A percentile compares a stretch with the other conserved stretches of the same genome.
Evolutionary conservation across 2,797 vertebrate genomes (phyloP).

Genomic region (Nothura maculosa): DNA sequence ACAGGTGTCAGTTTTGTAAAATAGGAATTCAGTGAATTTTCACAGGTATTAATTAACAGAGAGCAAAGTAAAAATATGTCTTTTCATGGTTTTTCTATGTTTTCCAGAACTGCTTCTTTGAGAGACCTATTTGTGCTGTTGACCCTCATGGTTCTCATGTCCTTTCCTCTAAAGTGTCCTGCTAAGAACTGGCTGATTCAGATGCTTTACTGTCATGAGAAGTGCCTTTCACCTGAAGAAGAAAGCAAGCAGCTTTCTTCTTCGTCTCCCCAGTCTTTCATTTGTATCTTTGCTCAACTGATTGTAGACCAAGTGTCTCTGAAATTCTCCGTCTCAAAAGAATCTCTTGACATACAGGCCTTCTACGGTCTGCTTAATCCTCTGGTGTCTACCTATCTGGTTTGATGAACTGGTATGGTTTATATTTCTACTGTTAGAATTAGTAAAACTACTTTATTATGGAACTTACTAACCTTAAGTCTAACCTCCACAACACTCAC

Average conservation of each 20-base stretch:
- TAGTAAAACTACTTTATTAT: neutral
- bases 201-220: neutral
- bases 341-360: neutral
- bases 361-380: neutral
- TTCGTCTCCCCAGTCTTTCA: neutral
- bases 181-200: neutral
- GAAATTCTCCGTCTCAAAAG: neutral
- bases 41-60: neutral
- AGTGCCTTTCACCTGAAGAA: too few relatives aligned
- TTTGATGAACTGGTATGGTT: neutral
- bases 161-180: neutral
- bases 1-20: neutral
- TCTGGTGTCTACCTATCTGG: neutral
- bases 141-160: neutral
- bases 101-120: neutral
- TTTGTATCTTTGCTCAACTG: neutral
- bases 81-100: neutral
- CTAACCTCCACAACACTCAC: neutral
- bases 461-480: neutral
- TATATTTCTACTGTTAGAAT: neutral
- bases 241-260: neutral
- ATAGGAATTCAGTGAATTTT: neutral
- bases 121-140: neutral
- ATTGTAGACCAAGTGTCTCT: neutral
- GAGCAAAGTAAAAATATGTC: neutral